Evolutionary conservation across 2,888 invertebrate genomes (phyloP), one percentile per base, ranked within the genome.

Genomic region (Erebia palarica): DNA sequence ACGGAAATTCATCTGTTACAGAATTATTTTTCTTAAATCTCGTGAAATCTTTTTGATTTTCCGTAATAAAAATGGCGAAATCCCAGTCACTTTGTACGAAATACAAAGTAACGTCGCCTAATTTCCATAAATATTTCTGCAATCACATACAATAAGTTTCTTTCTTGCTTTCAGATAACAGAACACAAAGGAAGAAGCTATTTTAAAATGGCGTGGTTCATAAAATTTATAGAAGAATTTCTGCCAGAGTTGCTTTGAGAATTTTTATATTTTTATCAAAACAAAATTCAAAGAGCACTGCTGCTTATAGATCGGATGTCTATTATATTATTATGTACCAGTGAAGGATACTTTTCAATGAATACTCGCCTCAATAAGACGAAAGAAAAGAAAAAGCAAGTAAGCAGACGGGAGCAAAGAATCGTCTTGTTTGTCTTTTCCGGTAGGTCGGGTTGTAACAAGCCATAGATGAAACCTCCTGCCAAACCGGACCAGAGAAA

Each of bases 191-290:
- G 63, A 63, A 16, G 60, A 16, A 63, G 63, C 63, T 63, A 8
- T 36, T 63, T 63, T 63, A 63, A 63, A 49, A 49, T 49, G 21
- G 21, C 63, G 49, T 63, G 47, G 63, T 27, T 63, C 14, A 49
- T 21, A 49, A 49, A 63, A 63, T 63, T 63, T 63, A 49, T 63
- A 63, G 21, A 1, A 21, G 21, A 63, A 21, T 63, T 60, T 63
- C 63, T 49, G 27, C 63, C 63, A 21, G 49, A 49, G 47, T 21
- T 63, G 47, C 63, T 63, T 63, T 63, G 16, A 63, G 63, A 63
- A 63, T 63, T 49, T n/a, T 63, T 63, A 63, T 63, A 63, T 21
- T 63, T 63, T 63, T 47, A 63, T 47, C 21, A 63, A 49, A 18
- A 63, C 13, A 49, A 49, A 63, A 47, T 63, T 49, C 63, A 63